A percentile compares a stretch with the other conserved stretches of the same genome.
Evolutionary conservation across 2,888 invertebrate species (phyloP).

Genomic region (Melitaea athalia): DNA sequence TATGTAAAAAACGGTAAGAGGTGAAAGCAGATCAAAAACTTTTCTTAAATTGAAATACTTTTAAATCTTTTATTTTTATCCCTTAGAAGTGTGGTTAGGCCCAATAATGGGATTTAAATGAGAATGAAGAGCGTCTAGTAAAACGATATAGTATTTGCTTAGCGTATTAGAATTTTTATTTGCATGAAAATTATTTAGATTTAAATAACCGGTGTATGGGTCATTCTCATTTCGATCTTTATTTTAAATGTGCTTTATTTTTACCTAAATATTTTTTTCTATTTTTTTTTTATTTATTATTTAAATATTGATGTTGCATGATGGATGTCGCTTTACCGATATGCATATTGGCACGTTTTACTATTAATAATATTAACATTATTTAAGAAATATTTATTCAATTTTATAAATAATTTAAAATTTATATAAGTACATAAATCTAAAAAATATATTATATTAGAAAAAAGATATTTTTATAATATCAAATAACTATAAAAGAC

Average conservation of each 20-base stretch:
- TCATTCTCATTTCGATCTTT: constrained; percentile 79
- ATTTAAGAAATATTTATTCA: constrained; percentile 28
- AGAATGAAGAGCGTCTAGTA: constrained; percentile 60
- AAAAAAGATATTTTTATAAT: constrained; percentile 19
- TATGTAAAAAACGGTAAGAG: constrained; percentile 11
- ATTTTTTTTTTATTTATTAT: constrained; percentile 46
- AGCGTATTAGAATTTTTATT: constrained; percentile 25
- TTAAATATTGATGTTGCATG: constrained; percentile 74
- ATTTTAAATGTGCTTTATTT: constrained; percentile 53
- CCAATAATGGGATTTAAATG: constrained; percentile 69
- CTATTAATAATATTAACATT: constrained; percentile 43
- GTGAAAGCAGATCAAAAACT: neutral
- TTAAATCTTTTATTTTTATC: neutral
- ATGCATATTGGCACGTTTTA: constrained; percentile 73
- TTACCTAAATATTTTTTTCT: constrained; percentile 46
- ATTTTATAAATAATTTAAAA: constrained; percentile 4
- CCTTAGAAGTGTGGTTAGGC: constrained; percentile 57
- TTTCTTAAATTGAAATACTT: neutral
- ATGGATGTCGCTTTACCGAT: constrained; percentile 70
- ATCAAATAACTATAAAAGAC: constrained; percentile 12
- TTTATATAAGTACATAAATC: constrained; percentile 3
- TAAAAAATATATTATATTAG: constrained; percentile 10
- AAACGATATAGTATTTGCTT: constrained; percentile 30
- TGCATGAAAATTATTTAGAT: constrained; percentile 43
- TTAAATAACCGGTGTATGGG: constrained; percentile 54